Conservation (phyloP, 1,140 invertebrate genomes). For the Penaeus indicus region DNA sequence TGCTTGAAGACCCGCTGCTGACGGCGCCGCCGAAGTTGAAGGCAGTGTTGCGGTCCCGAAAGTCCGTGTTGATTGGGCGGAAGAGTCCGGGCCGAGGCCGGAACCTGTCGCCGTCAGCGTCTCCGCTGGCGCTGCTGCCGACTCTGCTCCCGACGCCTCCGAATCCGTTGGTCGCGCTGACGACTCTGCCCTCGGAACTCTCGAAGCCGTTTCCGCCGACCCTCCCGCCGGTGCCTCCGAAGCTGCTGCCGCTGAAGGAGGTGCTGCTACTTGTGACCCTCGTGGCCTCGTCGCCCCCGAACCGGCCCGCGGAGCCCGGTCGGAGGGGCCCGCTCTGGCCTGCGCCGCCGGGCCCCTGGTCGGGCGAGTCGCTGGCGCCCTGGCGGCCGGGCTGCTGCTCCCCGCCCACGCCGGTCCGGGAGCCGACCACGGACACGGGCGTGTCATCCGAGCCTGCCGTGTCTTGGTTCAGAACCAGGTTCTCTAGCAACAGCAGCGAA, state of each 20-base stretch:
- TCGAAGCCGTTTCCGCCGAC: constrained; percentile 4
- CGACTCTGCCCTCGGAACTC: background rate
- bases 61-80: constrained; percentile 35
- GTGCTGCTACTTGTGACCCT: background rate
- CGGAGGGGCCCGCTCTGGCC: background rate
- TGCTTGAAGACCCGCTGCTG: background rate
- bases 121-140: background rate
- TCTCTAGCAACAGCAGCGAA: constrained; percentile 38
- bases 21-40: no score
- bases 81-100: constrained; percentile 28
- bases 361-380: background rate
- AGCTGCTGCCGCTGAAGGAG: constrained; percentile 24
- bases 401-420: background rate
- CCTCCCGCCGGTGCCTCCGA: background rate
- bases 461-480: constrained; percentile 34
- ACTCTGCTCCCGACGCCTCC: background rate
- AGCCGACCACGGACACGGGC: background rate
- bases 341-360: background rate
- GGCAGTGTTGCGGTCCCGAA: background rate
- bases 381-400: constrained; percentile 12
- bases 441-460: constrained; percentile 24
- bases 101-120: constrained; percentile 28
- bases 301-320: background rate
- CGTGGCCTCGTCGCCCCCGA: background rate
- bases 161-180: background rate